Percentiles rank a stretch among this genome's conserved stretches.
These are phyloP conservation scores for Ambastaia sidthimunki DNA, from an alignment of 2,797 vertebrate species.

Conservation along the genomic window DNA sequence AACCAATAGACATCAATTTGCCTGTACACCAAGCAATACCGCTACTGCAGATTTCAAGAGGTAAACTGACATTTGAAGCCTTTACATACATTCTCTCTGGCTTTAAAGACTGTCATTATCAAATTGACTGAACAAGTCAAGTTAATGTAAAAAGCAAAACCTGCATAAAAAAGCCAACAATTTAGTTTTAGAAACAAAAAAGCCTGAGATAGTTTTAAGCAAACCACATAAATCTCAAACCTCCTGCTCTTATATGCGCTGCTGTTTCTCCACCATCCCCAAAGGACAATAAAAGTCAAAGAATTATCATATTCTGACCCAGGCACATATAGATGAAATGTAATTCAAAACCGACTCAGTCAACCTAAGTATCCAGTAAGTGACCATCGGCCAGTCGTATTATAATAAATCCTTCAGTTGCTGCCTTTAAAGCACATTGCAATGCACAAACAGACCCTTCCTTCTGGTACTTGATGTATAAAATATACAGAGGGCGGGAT, in stretches of 20 bases:
- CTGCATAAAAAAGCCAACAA: neutral
- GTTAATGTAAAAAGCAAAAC: neutral
- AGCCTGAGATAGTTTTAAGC: too few relatives aligned
- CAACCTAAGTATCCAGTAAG: slow-evolving; percentile 20
- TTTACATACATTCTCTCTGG: neutral
- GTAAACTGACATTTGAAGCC: neutral
- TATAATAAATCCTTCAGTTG: slow-evolving; percentile 18
- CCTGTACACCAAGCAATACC: slow-evolving; percentile 5
- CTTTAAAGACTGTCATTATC: slow-evolving; percentile 1
- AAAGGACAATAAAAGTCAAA: neutral
- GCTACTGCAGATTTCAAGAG: neutral
- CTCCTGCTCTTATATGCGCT: too few relatives aligned
- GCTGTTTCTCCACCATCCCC: neutral
- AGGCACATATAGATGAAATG: slow-evolving; percentile 4
- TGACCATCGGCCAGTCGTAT: slow-evolving; percentile 33
- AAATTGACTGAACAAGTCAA: neutral
- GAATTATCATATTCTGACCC: slow-evolving; percentile 9
- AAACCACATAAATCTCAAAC: too few relatives aligned
- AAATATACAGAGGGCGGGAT: slow-evolving; percentile 27
- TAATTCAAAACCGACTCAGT: slow-evolving; percentile 35
- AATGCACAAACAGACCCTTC: slow-evolving; percentile 20
- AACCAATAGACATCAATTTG: slow-evolving; percentile 17
- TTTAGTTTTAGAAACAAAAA: neutral
- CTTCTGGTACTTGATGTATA: slow-evolving; percentile 1
- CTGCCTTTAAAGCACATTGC: slow-evolving; percentile 18